Evolutionary conservation across 2,888 invertebrate genomes (phyloP), one percentile per base, ranked within the genome.

Genomic region (Chalcosyrphus nemorum): DNA sequence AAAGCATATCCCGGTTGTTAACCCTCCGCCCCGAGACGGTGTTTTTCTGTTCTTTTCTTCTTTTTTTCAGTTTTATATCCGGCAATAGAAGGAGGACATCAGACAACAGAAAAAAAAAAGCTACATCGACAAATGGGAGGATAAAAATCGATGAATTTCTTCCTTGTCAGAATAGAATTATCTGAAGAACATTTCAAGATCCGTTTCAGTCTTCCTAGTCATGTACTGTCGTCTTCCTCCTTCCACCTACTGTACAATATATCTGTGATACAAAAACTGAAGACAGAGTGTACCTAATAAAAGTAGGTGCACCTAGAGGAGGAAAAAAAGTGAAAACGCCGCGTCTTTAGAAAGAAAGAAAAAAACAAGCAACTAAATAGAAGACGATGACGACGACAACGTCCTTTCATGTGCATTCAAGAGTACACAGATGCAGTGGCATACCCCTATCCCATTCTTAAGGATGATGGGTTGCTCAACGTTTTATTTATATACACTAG

Each of bases 131-230:
- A 54, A 54, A 15, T 5, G 13, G 11, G 21, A 70, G 47, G 15
- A 47, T 24, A 24, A 24, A 72, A 74, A 74, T 63, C 63, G 54
- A 74, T 74, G 29, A 29, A 11, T 35, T 43, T 43, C 54, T 72
- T 52, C 47, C 32, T 61, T n/a, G 47, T 41, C 32, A 17, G 29
- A 54, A 29, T 43, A 29, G 29, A 27, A 61, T 32, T 32, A 61
- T 45, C 54, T 54, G 19, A 52, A 68, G 56, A 56, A 27, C 13
- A 32, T 56, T 56, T 45, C 24, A 56, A 56, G 45, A 56, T 45
- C 21, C 45, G 54, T 29, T 54, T 41, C 13, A 35, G 24, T 24
- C 2, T 43, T 5, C 19, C 9, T 19, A 35, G 27, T 19, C 24
- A 41, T 43, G 4, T 19, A 1, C 7, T 54, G 1, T 32, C 29